Evolutionary conservation across 2,113 vertebrate species (phyloP).

Genomic region (Felis chaus): DNA sequence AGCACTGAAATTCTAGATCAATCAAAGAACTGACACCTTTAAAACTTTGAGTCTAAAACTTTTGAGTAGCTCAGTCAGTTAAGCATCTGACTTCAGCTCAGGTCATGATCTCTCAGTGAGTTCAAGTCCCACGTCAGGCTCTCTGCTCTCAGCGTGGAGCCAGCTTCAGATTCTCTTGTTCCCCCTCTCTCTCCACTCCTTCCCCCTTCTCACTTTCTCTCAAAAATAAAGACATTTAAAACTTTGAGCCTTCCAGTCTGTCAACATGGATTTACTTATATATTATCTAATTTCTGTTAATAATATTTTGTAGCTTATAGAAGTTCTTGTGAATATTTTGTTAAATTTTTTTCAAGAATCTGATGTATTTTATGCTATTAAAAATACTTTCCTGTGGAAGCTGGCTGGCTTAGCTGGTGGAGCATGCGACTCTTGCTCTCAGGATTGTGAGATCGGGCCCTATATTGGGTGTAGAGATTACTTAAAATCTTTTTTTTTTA

Average conservation of each 20-base stretch:
- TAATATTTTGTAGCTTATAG: neutral
- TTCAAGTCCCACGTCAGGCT: no score
- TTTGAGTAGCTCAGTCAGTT: no score
- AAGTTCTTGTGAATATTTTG: neutral
- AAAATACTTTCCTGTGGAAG: neutral
- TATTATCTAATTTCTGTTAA: neutral
- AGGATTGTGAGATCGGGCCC: neutral
- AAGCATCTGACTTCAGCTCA: no score
- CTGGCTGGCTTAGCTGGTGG: neutral
- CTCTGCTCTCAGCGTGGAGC: no score
- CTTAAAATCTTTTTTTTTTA: neutral
- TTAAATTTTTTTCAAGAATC: neutral
- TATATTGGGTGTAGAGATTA: neutral
- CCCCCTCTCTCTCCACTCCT: no score
- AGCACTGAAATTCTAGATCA: neutral
- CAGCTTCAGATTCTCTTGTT: no score
- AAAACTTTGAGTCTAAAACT: neutral
- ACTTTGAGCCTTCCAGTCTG: neutral
- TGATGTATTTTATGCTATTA: neutral
- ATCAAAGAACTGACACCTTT: neutral
- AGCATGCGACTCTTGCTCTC: neutral
- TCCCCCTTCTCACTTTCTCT: no score
- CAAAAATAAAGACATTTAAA: neutral
- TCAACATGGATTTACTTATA: neutral
- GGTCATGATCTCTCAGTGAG: no score